Evolutionary conservation across 2,113 vertebrate species (phyloP).

Genomic region (Lycocorax pyrrhopterus): DNA sequence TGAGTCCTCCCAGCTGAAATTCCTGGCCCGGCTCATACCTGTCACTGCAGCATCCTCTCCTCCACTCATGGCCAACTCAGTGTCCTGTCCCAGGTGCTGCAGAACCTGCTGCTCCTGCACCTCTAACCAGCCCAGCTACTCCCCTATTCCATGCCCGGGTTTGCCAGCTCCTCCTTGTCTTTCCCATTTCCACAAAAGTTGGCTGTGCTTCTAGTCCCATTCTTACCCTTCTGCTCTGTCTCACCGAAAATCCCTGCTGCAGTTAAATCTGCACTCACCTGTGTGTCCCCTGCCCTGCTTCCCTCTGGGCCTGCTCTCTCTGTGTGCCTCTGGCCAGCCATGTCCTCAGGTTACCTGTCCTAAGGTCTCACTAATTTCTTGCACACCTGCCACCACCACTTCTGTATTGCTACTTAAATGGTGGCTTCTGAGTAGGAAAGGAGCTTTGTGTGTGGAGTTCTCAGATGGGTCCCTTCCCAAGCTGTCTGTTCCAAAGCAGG

Average conservation of each 20-base stretch:
- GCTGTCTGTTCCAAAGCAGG: neutral
- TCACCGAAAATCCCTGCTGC: neutral
- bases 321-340: neutral
- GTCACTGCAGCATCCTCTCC: neutral
- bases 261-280: neutral
- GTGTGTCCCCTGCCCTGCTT: neutral
- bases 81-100: neutral
- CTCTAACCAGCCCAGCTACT: neutral
- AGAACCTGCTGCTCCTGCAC: rapidly evolving
- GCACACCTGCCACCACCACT: neutral
- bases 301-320: neutral
- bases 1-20: neutral
- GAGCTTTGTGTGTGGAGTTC: neutral
- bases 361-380: neutral
- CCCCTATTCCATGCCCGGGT: rapidly evolving
- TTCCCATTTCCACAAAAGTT: neutral
- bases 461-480: neutral
- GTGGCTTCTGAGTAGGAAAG: neutral
- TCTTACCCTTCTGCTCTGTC: neutral
- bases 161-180: neutral
- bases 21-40: neutral
- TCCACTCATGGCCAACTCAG: rapidly evolving
- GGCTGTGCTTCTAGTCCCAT: neutral
- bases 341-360: neutral
- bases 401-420: neutral